These are phyloP conservation scores for Lagodon rhomboides DNA, from an alignment of 2,797 vertebrate genomes.

Conservation along the genomic window DNA sequence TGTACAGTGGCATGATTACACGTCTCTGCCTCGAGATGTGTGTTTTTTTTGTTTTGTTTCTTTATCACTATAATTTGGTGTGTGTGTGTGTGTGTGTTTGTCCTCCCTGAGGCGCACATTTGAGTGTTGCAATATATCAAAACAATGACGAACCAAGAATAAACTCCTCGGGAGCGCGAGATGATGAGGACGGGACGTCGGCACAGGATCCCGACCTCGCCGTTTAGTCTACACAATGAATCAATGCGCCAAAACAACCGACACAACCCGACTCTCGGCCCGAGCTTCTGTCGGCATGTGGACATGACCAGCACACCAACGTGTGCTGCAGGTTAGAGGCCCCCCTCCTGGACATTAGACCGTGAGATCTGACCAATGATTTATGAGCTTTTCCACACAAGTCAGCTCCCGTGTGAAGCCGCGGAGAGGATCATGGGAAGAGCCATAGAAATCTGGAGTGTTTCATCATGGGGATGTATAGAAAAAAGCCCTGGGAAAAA, in stretches of 20 bases:
- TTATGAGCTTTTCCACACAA: conserved; percentile 43
- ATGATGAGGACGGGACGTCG: not conserved
- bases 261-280: conserved; percentile 6
- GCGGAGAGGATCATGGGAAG: conserved; percentile 15
- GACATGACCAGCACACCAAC: conserved; percentile 52
- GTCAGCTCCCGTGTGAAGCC: conserved; percentile 34
- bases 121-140: conserved; percentile 13
- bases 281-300: conserved; percentile 31
- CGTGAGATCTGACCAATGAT: conserved; percentile 49
- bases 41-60: conserved; percentile 45
- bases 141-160: not conserved
- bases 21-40: conserved; percentile 61
- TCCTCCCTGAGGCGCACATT: conserved; percentile 22
- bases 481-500: conserved; percentile 5
- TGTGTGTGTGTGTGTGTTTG: conserved; percentile 48
- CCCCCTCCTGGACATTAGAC: conserved; percentile 35
- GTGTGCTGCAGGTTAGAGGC: conserved; percentile 26
- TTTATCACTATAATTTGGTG: conserved; percentile 77
- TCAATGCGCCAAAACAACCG: conserved; percentile 32
- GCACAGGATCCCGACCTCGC: not conserved
- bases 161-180: not conserved
- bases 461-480: conserved; percentile 6
- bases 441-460: conserved; percentile 2
- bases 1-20: conserved; percentile 70
- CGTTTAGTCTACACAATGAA: conserved; percentile 25